Evolutionary conservation across 2,888 invertebrate species (phyloP).

Genomic region (Campoletis raptor): DNA sequence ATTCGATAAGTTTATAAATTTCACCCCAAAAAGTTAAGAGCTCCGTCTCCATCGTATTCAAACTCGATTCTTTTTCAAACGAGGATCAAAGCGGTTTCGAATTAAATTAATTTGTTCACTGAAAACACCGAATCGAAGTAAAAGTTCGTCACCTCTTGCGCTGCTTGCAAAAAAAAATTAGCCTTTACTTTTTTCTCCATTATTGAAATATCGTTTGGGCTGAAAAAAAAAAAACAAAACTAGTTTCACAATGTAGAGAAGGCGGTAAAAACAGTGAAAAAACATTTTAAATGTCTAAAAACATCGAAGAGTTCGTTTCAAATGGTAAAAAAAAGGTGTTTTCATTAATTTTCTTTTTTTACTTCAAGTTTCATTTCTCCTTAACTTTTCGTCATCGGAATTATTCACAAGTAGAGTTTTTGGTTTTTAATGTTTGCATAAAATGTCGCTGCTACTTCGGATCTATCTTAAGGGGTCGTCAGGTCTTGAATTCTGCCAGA

Average conservation of each 20-base stretch:
- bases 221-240: too few relatives aligned
- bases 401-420: not conserved
- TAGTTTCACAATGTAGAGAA: not conserved
- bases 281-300: not conserved
- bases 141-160: not conserved
- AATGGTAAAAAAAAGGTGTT: too few relatives aligned
- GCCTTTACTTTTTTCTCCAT: not conserved
- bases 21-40: slow-evolving; percentile 12
- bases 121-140: not conserved
- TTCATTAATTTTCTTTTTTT: too few relatives aligned
- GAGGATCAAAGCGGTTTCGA: not conserved
- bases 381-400: too few relatives aligned
- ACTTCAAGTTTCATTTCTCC: too few relatives aligned
- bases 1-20: slow-evolving; percentile 24
- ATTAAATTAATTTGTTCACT: not conserved
- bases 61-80: not conserved
- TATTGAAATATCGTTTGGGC: not conserved
- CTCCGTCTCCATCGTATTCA: not conserved
- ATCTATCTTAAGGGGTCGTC: not conserved
- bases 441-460: not conserved
- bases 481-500: not conserved
- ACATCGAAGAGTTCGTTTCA: not conserved
- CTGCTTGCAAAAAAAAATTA: not conserved
- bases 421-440: too few relatives aligned
- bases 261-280: not conserved